These are phyloP conservation scores for Leistus spinibarbis DNA, from an alignment of 2,888 invertebrate species.

Conservation along the genomic window DNA sequence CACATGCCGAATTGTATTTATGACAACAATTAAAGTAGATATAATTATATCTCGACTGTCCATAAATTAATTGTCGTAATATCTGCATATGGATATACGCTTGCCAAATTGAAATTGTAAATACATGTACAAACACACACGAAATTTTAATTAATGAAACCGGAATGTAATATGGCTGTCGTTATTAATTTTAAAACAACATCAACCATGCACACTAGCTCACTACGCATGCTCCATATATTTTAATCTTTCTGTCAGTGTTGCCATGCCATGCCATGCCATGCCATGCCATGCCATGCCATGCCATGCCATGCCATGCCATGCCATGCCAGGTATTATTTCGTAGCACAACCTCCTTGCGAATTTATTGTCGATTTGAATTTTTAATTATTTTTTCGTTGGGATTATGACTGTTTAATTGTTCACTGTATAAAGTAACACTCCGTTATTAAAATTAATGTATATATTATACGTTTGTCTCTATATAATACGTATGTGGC, in stretches of 20 bases:
- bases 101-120: constrained; percentile 18
- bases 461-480: background rate
- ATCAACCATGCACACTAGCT: no score
- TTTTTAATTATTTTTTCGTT: constrained; percentile 33
- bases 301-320: no score
- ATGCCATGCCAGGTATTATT: constrained; percentile 22
- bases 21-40: constrained; percentile 22
- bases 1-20: constrained; percentile 24
- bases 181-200: background rate
- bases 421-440: background rate
- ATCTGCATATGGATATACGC: constrained; percentile 1
- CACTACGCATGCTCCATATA: background rate
- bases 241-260: background rate
- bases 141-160: constrained; percentile 21
- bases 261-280: no score
- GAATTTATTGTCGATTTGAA: constrained; percentile 33
- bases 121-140: constrained; percentile 24
- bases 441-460: background rate
- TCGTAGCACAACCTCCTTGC: background rate
- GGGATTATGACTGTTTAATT: constrained; percentile 22
- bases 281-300: no score
- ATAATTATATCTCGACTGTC: constrained; percentile 29
- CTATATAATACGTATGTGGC: background rate
- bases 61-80: constrained; percentile 32
- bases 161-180: background rate